Evolutionary conservation across 2,797 vertebrate genomes (phyloP).

Genomic region (Galaxias olidus): DNA sequence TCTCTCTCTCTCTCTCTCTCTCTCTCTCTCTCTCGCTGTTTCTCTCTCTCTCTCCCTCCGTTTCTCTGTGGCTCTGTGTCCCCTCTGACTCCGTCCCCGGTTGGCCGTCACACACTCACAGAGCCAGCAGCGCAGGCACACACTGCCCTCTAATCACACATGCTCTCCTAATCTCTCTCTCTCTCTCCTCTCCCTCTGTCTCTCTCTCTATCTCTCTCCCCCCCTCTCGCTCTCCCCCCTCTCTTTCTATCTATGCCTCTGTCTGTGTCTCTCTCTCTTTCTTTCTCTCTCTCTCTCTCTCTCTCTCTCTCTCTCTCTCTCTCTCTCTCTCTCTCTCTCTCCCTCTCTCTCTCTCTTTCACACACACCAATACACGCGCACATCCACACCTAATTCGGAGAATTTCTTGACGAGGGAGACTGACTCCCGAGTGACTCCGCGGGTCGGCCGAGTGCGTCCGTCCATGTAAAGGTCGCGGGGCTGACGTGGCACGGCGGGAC

Average conservation of each 20-base stretch:
- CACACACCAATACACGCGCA: not conserved
- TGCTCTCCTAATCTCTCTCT: not conserved
- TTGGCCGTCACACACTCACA: constrained; percentile 23
- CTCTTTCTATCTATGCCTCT: not conserved
- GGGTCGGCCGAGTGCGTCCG: not conserved
- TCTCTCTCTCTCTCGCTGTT: not conserved
- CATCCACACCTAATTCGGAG: not conserved
- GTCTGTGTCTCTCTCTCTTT: constrained; percentile 1
- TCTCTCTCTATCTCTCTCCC: not conserved
- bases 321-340: not conserved
- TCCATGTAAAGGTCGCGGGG: constrained; percentile 16
- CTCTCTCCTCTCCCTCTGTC: not conserved
- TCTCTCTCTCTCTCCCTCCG: not conserved
- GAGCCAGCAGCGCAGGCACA: constrained; percentile 25
- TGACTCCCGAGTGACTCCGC: no score
- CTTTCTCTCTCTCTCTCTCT: not conserved
- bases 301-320: constrained; percentile 6
- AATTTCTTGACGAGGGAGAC: no score
- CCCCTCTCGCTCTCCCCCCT: constrained; percentile 7
- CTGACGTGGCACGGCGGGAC: not conserved
- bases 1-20: not conserved
- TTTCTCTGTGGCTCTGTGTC: not conserved
- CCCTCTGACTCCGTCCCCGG: constrained; percentile 13
- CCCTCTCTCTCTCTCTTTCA: not conserved
- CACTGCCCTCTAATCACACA: constrained; percentile 22